These are phyloP conservation scores for Bradypodion ventrale DNA, from an alignment of 2,797 vertebrate species.

Conservation along the genomic window DNA sequence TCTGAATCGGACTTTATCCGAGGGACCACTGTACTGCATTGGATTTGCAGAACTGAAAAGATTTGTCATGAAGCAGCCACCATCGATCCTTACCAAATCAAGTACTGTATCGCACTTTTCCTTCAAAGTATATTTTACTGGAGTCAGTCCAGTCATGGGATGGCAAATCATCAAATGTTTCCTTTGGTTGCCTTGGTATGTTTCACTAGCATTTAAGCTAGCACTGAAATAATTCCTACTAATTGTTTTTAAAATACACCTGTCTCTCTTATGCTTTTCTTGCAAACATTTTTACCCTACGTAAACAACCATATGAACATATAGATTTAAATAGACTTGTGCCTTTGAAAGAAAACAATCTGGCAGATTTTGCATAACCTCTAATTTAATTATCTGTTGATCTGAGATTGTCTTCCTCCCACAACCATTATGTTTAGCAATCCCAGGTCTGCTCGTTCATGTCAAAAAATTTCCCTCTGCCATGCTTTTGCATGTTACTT, in stretches of 20 bases:
- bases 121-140: not conserved
- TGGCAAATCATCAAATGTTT: not conserved
- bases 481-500: not conserved
- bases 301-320: not conserved
- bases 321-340: slow-evolving; percentile 22
- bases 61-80: too few relatives aligned
- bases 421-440: slow-evolving; percentile 2
- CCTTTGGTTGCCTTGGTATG: not conserved
- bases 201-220: not conserved
- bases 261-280: not conserved
- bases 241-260: not conserved
- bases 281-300: not conserved
- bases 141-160: not conserved
- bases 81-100: too few relatives aligned
- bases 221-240: not conserved
- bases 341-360: slow-evolving; percentile 2
- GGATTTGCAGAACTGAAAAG: too few relatives aligned
- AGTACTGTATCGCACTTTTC: not conserved
- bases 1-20: too few relatives aligned
- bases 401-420: not conserved
- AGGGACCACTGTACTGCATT: too few relatives aligned
- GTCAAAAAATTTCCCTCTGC: not conserved
- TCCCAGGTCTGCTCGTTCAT: not conserved
- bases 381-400: not conserved
- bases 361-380: not conserved